phyloP scores from a whole-genome alignment of 2,797 vertebrate species.

The Phataginus tetradactyla region DNA sequence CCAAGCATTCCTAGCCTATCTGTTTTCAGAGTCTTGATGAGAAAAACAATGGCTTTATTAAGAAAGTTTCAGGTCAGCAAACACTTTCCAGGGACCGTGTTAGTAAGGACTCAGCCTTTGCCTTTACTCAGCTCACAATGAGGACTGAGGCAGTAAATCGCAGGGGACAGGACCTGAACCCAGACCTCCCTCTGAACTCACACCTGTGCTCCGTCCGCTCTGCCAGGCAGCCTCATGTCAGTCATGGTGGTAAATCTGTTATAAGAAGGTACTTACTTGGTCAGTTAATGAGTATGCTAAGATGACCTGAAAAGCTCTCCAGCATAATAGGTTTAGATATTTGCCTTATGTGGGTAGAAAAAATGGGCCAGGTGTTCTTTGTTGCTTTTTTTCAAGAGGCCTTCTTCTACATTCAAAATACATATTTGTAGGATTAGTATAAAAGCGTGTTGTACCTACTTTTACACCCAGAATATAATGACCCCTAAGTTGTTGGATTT shows the following conservation, averaged over 20 bases:
- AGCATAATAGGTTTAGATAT: not conserved
- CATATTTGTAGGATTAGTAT: not conserved
- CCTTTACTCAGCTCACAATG: not conserved
- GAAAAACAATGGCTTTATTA: not conserved
- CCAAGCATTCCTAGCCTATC: not conserved
- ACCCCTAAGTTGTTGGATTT: not conserved
- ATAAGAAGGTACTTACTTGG: not conserved
- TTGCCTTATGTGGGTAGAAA: not conserved
- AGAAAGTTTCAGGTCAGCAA: not conserved
- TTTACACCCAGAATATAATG: not conserved
- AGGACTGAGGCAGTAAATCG: not conserved
- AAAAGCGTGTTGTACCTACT: not conserved
- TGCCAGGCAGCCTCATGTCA: not conserved
- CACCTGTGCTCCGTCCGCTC: not conserved
- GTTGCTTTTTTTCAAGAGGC: not conserved
- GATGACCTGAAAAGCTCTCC: not conserved
- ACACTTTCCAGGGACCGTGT: not conserved
- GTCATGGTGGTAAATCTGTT: not conserved
- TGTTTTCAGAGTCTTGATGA: not conserved
- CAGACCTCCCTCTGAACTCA: not conserved
- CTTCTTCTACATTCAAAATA: not conserved
- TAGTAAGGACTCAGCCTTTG: not conserved
- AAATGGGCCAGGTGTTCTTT: not conserved
- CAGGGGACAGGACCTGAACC: not conserved
- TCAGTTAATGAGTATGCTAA: not conserved